Base-by-base conservation (phyloP, 2,113 vertebrate species). In the Chlorodrepanis virens region DNA sequence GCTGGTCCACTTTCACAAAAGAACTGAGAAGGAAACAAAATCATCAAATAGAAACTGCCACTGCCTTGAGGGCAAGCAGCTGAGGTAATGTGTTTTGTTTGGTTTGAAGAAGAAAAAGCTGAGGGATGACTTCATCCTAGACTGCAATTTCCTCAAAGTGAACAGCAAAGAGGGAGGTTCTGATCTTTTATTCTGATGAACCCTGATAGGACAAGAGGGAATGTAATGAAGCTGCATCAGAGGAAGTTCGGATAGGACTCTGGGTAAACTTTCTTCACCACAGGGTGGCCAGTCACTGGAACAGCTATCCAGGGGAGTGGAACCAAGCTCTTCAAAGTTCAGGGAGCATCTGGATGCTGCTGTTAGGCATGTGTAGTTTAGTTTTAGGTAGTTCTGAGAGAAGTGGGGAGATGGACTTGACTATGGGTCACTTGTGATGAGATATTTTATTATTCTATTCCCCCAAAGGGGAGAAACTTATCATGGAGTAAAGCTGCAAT, bases 291-390 rank as follows among this genome's bases (percentile, higher is more conserved):
- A 1, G 10, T 35, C 15, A 22, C 45, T 35, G 31, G 15, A 75
- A 49, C 6, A 69, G 20, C 1, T n/a, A 2, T 17, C 31, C 9
- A 49, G 3, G 39, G 18, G 37, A 39, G 6, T 12, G 5, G 11
- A 44, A 67, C 9, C 12, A 56, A 33, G 2, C 2, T 31, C 82
- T 40, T 33, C 11, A 50, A 53, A 54, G 5, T 71, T 61, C 57
- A 28, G 28, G 18, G 8, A 64, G 6, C 2, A 1, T 47, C 19
- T 63, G 17, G 28, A 27, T 4, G 1, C 39, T 3, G 0, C 5
- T 74, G 5, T 52, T 11, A 75, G 27, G 29, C 13, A 9, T 20
- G 10, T 35, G 11, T 24, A 24, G 2, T 40, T 71, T 67, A 47
- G 2, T 22, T 80, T 71, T 40, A n/a, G 10, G 10, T 70, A 39